These are phyloP conservation scores for Cetonia aurata DNA, from an alignment of 2,888 invertebrate genomes.

Conservation along the genomic window DNA sequence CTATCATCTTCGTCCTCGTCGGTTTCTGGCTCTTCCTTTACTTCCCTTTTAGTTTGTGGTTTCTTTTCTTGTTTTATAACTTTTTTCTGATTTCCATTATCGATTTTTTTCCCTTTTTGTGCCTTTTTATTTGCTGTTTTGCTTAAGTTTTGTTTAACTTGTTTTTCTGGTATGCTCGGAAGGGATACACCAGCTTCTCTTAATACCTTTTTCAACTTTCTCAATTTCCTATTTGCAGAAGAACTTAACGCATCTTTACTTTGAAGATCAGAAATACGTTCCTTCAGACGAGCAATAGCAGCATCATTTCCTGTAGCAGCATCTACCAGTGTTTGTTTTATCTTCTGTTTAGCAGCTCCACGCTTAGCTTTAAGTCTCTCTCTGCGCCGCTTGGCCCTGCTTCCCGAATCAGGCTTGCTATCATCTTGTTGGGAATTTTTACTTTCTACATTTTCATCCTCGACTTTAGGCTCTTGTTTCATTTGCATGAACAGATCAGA, in stretches of 20 bases:
- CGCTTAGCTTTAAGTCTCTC: constrained; percentile 13
- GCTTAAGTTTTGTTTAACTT: background rate
- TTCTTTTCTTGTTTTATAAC: constrained; percentile 2
- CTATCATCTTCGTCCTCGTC: constrained; percentile 14
- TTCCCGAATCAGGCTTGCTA: constrained; percentile 3
- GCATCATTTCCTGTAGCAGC: constrained; percentile 26
- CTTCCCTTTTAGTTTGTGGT: background rate
- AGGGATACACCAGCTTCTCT: background rate
- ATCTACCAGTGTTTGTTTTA: constrained; percentile 27
- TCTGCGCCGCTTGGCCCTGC: constrained; percentile 32
- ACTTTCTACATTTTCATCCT: background rate
- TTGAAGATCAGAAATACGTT: constrained; percentile 26
- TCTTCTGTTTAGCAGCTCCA: constrained; percentile 9
- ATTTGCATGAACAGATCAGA: constrained; percentile 7
- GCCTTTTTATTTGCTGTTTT: background rate
- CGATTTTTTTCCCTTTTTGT: constrained; percentile 9
- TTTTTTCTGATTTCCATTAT: constrained; percentile 6
- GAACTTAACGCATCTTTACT: background rate
- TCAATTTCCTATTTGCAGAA: constrained; percentile 22
- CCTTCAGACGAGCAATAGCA: constrained; percentile 15
- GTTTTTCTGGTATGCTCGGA: background rate
- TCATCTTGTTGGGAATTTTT: background rate
- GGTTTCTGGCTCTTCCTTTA: background rate
- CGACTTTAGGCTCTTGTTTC: constrained; percentile 9
- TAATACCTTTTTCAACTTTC: constrained; percentile 17